Base-by-base conservation (phyloP, 35 echinoderm and acorn worm species). In the Ophioderma brevispina region DNA sequence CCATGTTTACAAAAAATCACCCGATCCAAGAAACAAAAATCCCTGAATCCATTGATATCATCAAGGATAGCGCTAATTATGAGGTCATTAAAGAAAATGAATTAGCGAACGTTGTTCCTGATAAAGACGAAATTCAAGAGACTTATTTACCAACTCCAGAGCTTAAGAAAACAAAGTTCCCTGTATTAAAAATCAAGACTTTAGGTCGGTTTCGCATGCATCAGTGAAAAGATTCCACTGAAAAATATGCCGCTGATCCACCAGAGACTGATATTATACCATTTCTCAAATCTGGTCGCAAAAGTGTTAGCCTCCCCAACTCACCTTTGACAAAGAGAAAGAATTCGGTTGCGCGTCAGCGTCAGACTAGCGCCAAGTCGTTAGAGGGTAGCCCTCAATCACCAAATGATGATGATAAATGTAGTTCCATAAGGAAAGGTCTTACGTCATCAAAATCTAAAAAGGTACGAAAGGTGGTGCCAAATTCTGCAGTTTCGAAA, bases 151-250 rank as follows among this genome's bases (percentile, higher is more conserved):
- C 19, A n/a, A 23, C 40, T 36, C 21, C 46, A 46, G 36, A n/a
- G 2, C 2, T 87, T 87, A 92, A 36, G 18, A 82, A 79, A 52
- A 70, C 56, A 31, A 82, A 39, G 33, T 93, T 93, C 50, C 92
- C 92, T 13, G 33, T 77, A 19, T 36, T 93, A 34, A 89, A 93
- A 78, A 55, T 93, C n/a, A 82, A 52, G 78, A 86, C 92, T 15
- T 80, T 93, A 25, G 92, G 92, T 25, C 64, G 88, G n/a, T 0
- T 93, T 93, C 78, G 92, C 92, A n/a, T 32, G 79, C 79, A 30
- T 76, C 92, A 30, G 32, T 85, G 33, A 85, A 77, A 31, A 91
- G 75, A 77, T 33, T 15, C 17, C 50, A 46, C 2, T 55, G 82
- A 55, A 31, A 52, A n/a, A n/a, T n/a, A n/a, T n/a, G 25, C 32